Base-by-base conservation (phyloP, 2,888 invertebrate species). In the Drosophila niveifrons region DNA sequence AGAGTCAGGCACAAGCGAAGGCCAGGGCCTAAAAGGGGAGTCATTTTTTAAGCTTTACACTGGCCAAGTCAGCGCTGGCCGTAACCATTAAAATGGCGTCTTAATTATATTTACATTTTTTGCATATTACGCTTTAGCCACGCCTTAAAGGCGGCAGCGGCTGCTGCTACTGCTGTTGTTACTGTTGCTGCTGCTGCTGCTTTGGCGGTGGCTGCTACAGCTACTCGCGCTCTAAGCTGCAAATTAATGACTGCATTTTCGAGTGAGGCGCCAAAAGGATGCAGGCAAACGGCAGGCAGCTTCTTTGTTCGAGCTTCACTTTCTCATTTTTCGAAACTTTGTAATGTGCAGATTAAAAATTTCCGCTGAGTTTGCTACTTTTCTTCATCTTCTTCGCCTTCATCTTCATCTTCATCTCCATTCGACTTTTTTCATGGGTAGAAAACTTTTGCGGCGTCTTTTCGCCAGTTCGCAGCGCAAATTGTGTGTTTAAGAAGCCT, bases 201-300 rank as follows among this genome's bases (percentile, higher is more conserved):
- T 63, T 23, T n/a, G 28, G 44, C 18, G 6, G 23, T 23, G 6
- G 23, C 52, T 51, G 47, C 39, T 57, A 44, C 52, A 55, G n/a
- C 58, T 46, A 18, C 52, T 52, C 13, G 47, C 48, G 58, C 61
- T 65, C 61, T 82, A 88, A 88, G 88, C 83, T 78, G 39, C 41
- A 85, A 86, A 88, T 86, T 88, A 86, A 86, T 86, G 85, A 82
- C 68, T 86, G 88, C 88, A 86, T 74, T 83, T 80, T 77, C 67
- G 63, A 78, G 72, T 57, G 72, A 56, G 64, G 70, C 62, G 66
- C 63, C 62, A 61, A 72, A 66, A 72, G 76, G 69, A 61, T 68
- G 66, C 51, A 44, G 41, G 53, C 70, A 57, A 39, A 8, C 34
- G 53, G 41, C 43, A 61, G 52, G 13, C 31, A 15, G 57, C 51